Conservation (phyloP, 1,140 invertebrate genomes). For the Vollenhovia emeryi region DNA sequence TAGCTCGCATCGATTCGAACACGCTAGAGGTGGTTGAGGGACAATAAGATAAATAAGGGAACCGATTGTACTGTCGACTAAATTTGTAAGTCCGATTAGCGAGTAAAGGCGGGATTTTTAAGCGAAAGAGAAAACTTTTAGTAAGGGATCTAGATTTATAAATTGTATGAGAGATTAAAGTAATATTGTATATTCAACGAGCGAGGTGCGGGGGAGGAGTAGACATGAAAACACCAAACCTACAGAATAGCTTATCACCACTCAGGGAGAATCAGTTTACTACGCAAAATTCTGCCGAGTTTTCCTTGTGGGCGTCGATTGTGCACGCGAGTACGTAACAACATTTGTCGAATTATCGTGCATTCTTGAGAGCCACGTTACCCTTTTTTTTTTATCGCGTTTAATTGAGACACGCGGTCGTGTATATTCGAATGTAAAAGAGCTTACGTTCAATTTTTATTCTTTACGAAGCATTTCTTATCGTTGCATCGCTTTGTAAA, state of each 20-base stretch:
- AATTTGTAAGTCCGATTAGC: constrained; percentile 41
- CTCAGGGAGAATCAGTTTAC: constrained; percentile 80
- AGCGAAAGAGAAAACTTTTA: constrained; percentile 36
- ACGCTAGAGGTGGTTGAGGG: constrained; percentile 39
- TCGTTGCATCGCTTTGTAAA: background rate
- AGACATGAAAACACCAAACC: constrained; percentile 67
- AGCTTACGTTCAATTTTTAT: background rate
- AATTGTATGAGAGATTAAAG: constrained; percentile 60
- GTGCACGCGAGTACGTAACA: constrained; percentile 13
- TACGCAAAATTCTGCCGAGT: constrained; percentile 68
- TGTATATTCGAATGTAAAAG: background rate
- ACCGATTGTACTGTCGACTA: constrained; percentile 45
- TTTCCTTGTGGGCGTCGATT: constrained; percentile 61
- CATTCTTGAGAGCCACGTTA: background rate
- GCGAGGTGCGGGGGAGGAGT: constrained; percentile 20
- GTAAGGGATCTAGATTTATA: constrained; percentile 54
- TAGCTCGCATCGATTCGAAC: constrained; percentile 21
- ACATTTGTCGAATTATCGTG: constrained; percentile 29
- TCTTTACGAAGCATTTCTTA: background rate
- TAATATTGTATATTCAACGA: constrained; percentile 51
- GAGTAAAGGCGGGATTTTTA: constrained; percentile 30
- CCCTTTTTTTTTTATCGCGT: background rate
- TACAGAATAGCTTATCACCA: constrained; percentile 74
- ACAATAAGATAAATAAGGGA: constrained; percentile 32
- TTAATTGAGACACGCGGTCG: background rate